Base-by-base conservation (phyloP, 2,797 vertebrate genomes). In the Chiroxiphia lanceolata region DNA sequence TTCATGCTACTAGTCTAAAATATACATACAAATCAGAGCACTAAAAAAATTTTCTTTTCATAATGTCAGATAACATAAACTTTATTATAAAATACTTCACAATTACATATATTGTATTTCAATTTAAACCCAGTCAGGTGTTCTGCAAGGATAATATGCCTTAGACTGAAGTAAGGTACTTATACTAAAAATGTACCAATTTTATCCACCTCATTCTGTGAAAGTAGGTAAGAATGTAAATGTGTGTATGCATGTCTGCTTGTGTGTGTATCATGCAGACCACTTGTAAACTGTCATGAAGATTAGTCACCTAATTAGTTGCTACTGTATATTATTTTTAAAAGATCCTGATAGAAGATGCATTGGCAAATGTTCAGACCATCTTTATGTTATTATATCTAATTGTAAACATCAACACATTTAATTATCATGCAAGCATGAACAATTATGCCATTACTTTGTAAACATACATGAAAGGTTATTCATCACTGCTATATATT, bases 61-160 rank as follows among this genome's bases (percentile, higher is more conserved):
- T 91, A 95, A 76, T 54, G 87, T 86, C 82, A 93, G 33, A 94
- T 63, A 95, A 79, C 90, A 65, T 97, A 97, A 97, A 97, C 87
- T 97, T 97, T 90, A 97, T 96, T 95, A 96, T 93, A 91, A 97
- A 97, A 85, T 88, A 56, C 60, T 92, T 94, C 94, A 87, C 91
- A 94, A 54, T 93, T 97, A 92, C 87, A 95, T 96, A 93, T 91
- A 95, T 97, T 97, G 84, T 94, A 89, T 96, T 97, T 93, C 72
- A 89, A 76, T 96, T 98, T 96, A 96, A 96, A 97, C 93, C 69
- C 33, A 94, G 87, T 94, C 65, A 79, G 44, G 83, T 96, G 89
- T 77, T 97, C 82, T 93, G 47, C 85, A 90, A 92, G 67, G 71
- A 93, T 94, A 94, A 93, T 87, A n/a, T 86, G 71, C 77, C 63